Evolutionary conservation across 2,888 invertebrate genomes (phyloP), one percentile per base, ranked within the genome.

Genomic region (Boloria selene): DNA sequence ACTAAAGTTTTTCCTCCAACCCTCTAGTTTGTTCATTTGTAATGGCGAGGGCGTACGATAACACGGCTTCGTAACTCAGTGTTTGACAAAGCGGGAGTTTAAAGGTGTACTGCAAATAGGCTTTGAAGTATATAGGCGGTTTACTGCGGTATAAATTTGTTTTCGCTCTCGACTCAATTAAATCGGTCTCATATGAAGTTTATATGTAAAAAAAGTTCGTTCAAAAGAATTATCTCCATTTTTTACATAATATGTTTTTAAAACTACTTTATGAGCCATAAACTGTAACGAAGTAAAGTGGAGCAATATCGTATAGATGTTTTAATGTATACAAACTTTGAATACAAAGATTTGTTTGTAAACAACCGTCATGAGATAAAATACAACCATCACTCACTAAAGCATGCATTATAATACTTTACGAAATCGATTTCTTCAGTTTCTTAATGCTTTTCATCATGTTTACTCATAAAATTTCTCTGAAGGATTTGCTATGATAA

Each of bases 81-180:
- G 66, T 71, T 77, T 79, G 74, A 73, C 55, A 55, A 63, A 38
- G 62, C 50, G 22, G 77, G 75, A 76, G 73, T 80, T 76, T 78
- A 75, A 80, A 82, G 79, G 79, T 78, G 76, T 74, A 75, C 79
- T 74, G 72, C 77, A 81, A 74, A 84, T 80, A 83, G 78, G 82
- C 81, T 83, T 81, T 79, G 76, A 71, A 71, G 69, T 70, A 64
- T 63, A 76, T 73, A 76, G 76, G 73, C 72, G 72, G 67, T 71
- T 70, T 45, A 78, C 79, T 79, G 79, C 76, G 79, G 77, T 72
- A 72, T 72, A 76, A 76, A 83, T 80, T 75, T 77, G 72, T 80
- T 82, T 79, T 78, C 75, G 74, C 79, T 75, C 80, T 75, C 80
- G 79, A 78, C 76, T 82, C 83, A 80, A 84, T 82, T 77, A 81